Base-by-base conservation (phyloP, 2,797 vertebrate genomes). In the Lithobates pipiens region DNA sequence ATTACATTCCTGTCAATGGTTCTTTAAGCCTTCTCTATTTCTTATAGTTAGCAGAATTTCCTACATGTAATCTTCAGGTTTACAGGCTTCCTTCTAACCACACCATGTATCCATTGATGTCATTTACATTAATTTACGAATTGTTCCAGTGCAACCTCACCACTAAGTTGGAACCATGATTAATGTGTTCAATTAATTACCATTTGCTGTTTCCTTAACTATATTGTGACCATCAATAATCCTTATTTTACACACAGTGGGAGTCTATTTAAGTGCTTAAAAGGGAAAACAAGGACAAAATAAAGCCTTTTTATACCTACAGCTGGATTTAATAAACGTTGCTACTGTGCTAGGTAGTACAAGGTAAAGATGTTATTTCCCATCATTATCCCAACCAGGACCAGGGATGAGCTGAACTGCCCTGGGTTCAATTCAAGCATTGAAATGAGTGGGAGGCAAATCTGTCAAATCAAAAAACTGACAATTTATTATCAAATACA, bases 171-270 rank as follows among this genome's bases (percentile, higher is more conserved):
- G 36, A 42, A 61, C 46, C 65, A 63, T 84, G 82, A 84, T 84
- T 84, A 84, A 77, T 77, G 82, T 77, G 5, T 84, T 77, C 75
- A 77, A 84, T 84, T 84, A 84, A 84, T 84, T 77, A 84, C 72
- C 34, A 75, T 82, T 82, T 82, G 25, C 57, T 46, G 80, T 74
- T 74, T 82, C 72, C 46, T 71, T 80, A 71, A 80, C 67, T 80
- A 80, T 80, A 80, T 80, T 80, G 68, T 39, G 68, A 27, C 78
- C 78, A 80, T 80, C 78, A 80, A 80, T 80, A 80, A 80, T 80
- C 42, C 78, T 80, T 71, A 80, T 80, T 80, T 80, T 80, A 71
- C 67, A 57, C 78, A 71, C 68, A 70, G 46, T 29, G 13, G 78
- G 65, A 80, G 78, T 71, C 78, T 71, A 80, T 71, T 54, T 68